Conservation (phyloP, 2,888 invertebrate species). For the Mechanitis messenoides region DNA sequence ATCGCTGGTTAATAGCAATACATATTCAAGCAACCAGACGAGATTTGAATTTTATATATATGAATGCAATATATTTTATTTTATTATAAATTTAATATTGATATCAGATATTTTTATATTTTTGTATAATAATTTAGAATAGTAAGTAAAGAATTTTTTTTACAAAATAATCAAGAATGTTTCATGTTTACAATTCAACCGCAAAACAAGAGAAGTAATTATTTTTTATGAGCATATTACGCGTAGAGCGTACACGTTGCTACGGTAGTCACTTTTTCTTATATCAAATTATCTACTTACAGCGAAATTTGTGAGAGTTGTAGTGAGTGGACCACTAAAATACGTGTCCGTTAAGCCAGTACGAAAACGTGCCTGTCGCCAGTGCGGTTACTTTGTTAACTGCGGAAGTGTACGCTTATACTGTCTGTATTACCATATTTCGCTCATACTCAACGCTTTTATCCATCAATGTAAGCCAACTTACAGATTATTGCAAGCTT, state of each 20-base stretch:
- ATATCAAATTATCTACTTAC: conserved; percentile 12
- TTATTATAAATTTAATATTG: no score
- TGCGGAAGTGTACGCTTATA: conserved; percentile 23
- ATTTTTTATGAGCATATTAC: conserved; percentile 10
- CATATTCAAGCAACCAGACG: conserved; percentile 15
- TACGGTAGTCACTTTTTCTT: background rate
- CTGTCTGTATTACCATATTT: conserved; percentile 29
- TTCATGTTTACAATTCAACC: conserved; percentile 1
- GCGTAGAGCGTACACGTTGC: conserved; percentile 16
- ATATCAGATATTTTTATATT: no score
- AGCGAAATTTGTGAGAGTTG: conserved; percentile 21
- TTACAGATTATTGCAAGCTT: conserved; percentile 23
- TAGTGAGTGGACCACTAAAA: conserved; percentile 20
- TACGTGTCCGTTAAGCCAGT: conserved; percentile 30
- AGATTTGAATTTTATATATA: background rate
- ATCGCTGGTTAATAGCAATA: conserved; percentile 40
- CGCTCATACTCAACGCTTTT: conserved; percentile 21
- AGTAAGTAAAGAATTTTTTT: conserved; percentile 1
- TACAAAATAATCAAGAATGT: background rate
- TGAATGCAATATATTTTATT: no score
- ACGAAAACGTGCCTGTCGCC: conserved; percentile 23
- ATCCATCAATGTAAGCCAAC: conserved; percentile 23
- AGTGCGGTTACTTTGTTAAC: conserved; percentile 30
- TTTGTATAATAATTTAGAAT: background rate
- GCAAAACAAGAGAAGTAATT: background rate